Evolutionary conservation across 2,888 invertebrate genomes (phyloP).

Genomic region (Tetragonisca angustula): DNA sequence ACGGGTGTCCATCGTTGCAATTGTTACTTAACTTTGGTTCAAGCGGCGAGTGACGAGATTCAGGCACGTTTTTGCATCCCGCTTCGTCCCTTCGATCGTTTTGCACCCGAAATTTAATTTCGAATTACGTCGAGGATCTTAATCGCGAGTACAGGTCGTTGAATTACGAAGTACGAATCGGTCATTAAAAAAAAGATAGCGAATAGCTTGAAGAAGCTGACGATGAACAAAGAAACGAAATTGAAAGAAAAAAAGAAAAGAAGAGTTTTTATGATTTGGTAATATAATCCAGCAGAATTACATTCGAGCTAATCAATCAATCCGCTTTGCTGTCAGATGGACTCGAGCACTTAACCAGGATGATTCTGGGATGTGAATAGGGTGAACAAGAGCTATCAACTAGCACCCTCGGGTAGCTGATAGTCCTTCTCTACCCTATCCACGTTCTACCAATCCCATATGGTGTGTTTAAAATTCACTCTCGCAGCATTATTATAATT

Average conservation of each 20-base stretch:
- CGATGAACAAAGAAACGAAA: background rate
- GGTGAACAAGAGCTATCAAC: conserved; percentile 9
- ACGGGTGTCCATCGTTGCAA: conserved; percentile 58
- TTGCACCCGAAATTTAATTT: background rate
- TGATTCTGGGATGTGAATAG: conserved; percentile 15
- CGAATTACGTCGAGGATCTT: background rate
- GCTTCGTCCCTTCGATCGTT: too few species aligned
- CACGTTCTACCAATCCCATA: background rate
- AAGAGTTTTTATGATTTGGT: background rate
- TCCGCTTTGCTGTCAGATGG: background rate
- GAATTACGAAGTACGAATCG: background rate
- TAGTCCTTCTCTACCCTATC: background rate
- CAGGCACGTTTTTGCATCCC: too few species aligned
- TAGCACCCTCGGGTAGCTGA: background rate
- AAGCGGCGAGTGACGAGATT: background rate
- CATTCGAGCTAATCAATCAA: conserved; percentile 1
- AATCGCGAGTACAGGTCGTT: background rate
- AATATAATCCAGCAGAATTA: conserved; percentile 7
- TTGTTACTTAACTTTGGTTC: conserved; percentile 24
- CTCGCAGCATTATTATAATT: background rate
- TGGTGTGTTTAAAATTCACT: background rate
- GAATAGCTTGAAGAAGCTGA: background rate
- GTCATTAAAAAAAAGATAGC: background rate
- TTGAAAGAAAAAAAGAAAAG: background rate
- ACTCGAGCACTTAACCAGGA: background rate